Base-by-base conservation (phyloP, 23 tunicate species). In the Styela plicata region DNA sequence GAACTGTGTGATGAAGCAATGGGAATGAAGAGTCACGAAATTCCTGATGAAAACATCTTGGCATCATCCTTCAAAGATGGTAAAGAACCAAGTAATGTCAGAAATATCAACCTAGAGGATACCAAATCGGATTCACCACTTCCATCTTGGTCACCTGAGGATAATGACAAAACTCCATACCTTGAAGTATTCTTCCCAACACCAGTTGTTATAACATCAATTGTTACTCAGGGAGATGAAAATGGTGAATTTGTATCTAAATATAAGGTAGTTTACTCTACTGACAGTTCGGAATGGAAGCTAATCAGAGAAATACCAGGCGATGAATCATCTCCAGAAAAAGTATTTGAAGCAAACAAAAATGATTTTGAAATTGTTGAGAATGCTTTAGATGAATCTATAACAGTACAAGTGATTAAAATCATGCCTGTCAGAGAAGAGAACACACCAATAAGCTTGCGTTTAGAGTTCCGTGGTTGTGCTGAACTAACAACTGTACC, bases 1-100 rank as follows among this genome's bases (percentile, higher is more conserved):
- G 96, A 74, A 22, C 61, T 52, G 2, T 93, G 98, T 37, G 84
- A 74, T 44, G 74, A 64, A 2, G 87, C 76, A 1, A 57, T 93
- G 69, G 98, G 98, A 30, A 85, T 93, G 98, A 84, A 88, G 63
- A 78, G 81, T 19, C 84, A 86, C 10, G 74, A 66, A 5, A 88
- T 93, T 20, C 69, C 63, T 24, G 83, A 88, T 69, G 82, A 74
- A 35, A 69, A 64, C 28, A 81, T 93, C 20, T 67, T 64, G 69
- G 93, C 89, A 1, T 80, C 92, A 26, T 80, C 94, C 2, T 85
- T 68, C 34, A 28, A 68, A 2, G 78, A 83, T 2, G 87, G 66
- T 18, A 81, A 83, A 52, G 79, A 85, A 10, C 92, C 98, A 2
- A 32, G n/a, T 28, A 34, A 85, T 27, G 89, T 87, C 3, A 64